Evolutionary conservation across 1,140 invertebrate genomes (phyloP).

Genomic region (Zaprionus africanus): DNA sequence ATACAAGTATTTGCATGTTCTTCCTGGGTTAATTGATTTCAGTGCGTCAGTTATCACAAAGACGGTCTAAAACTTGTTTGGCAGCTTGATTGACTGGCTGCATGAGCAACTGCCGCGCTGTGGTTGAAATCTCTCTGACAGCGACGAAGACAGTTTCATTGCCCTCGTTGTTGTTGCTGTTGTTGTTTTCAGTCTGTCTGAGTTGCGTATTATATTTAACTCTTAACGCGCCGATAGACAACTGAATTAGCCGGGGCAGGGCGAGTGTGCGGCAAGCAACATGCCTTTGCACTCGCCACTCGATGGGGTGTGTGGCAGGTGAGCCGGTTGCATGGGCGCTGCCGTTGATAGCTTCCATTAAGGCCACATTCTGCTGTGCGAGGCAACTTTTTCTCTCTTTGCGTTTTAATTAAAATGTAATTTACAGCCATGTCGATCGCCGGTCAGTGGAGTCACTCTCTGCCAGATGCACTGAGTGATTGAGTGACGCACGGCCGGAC

Average conservation of each 20-base stretch:
- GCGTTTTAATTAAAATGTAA: constrained; percentile 81
- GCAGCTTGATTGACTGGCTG: constrained; percentile 16
- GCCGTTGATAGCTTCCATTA: constrained; percentile 68
- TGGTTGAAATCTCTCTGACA: not conserved
- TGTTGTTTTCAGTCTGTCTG: not conserved
- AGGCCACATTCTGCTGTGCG: constrained; percentile 9
- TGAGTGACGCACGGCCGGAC: constrained; percentile 38
- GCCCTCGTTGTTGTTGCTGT: constrained; percentile 3
- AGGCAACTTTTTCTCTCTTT: constrained; percentile 30
- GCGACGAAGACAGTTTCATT: not conserved
- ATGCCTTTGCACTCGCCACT: constrained; percentile 29
- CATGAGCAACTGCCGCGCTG: constrained; percentile 3
- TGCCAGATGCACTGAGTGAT: constrained; percentile 38
- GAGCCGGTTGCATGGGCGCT: constrained; percentile 34
- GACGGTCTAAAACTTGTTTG: constrained; percentile 29
- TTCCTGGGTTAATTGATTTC: constrained; percentile 49
- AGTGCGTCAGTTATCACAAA: constrained; percentile 32
- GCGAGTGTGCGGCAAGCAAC: not conserved
- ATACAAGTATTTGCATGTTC: not conserved
- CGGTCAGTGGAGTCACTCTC: constrained; percentile 35
- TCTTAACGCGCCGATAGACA: constrained; percentile 63
- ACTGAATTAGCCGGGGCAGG: constrained; percentile 51
- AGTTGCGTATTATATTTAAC: constrained; percentile 58
- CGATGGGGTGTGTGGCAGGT: constrained; percentile 26
- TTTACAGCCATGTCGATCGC: constrained; percentile 59